These are phyloP conservation scores for Melanogrammus aeglefinus DNA, from an alignment of 2,797 vertebrate genomes.

Conservation along the genomic window DNA sequence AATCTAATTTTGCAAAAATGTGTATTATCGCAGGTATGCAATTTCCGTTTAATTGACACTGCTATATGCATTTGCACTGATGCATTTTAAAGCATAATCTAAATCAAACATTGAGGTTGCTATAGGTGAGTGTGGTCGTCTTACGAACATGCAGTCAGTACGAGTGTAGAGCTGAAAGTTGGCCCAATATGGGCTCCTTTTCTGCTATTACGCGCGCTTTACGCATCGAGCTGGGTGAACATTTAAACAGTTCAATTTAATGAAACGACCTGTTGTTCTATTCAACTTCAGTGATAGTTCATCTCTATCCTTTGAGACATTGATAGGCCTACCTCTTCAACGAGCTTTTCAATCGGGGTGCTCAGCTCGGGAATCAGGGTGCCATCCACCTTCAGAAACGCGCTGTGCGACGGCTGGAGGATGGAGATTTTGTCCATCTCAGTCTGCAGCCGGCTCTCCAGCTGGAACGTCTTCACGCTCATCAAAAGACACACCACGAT, in stretches of 20 bases:
- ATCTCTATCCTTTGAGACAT: neutral
- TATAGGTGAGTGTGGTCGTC: too few species aligned
- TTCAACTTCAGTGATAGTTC: too few species aligned
- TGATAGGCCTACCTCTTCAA: slow-evolving; percentile 82
- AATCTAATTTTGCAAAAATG: too few species aligned
- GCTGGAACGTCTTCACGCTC: slow-evolving; percentile 78
- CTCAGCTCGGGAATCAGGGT: slow-evolving; percentile 74
- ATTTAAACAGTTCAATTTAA: slow-evolving; percentile 4
- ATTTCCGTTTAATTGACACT: too few species aligned
- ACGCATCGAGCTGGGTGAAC: slow-evolving; percentile 31
- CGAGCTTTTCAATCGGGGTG: slow-evolving; percentile 73
- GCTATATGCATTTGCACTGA: too few species aligned
- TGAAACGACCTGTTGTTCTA: neutral
- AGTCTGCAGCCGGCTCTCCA: slow-evolving; percentile 81
- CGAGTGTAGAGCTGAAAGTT: neutral
- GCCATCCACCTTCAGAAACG: slow-evolving; percentile 67
- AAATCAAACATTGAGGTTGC: too few species aligned
- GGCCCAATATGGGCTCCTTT: neutral
- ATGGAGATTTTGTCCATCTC: slow-evolving; percentile 69
- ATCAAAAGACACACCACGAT: slow-evolving; percentile 82
- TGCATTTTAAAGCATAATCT: too few species aligned
- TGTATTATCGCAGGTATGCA: too few species aligned
- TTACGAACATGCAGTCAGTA: too few species aligned
- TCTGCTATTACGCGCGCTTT: slow-evolving; percentile 42
- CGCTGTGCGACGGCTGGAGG: slow-evolving; percentile 47